These are phyloP conservation scores for Alexandromys fortis DNA, from an alignment of 2,113 vertebrate genomes.

Conservation along the genomic window DNA sequence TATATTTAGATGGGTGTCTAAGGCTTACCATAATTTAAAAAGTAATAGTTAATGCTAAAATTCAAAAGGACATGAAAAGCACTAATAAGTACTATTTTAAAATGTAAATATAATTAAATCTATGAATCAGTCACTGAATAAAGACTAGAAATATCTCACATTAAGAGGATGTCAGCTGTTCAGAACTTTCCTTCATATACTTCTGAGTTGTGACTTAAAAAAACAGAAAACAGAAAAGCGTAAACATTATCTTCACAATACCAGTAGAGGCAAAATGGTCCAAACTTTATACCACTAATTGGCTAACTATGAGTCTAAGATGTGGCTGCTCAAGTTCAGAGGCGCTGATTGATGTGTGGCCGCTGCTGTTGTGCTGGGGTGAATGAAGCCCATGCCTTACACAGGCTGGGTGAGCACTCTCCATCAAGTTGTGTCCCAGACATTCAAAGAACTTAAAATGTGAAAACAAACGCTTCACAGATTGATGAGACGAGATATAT, in stretches of 20 bases:
- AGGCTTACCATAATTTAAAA: slow-evolving; percentile 50
- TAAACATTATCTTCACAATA: slow-evolving; percentile 63
- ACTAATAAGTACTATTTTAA: slow-evolving; percentile 52
- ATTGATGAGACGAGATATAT: neutral
- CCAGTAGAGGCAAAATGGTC: slow-evolving; percentile 42
- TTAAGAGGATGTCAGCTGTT: slow-evolving; percentile 70
- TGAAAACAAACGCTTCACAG: neutral
- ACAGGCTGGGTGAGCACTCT: neutral
- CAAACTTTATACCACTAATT: neutral
- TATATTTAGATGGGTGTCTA: neutral
- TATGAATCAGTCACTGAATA: slow-evolving; percentile 70
- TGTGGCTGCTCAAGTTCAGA: neutral
- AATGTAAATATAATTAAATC: slow-evolving; percentile 54
- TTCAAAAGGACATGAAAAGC: slow-evolving; percentile 24
- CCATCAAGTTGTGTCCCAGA: neutral
- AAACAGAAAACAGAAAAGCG: slow-evolving; percentile 64
- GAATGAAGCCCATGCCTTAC: neutral
- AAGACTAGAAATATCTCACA: slow-evolving; percentile 76
- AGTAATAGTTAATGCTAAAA: slow-evolving; percentile 36
- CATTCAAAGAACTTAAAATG: neutral
- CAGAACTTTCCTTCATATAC: slow-evolving; percentile 75
- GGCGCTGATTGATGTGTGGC: neutral
- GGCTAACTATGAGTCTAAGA: neutral
- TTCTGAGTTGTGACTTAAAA: slow-evolving; percentile 74
- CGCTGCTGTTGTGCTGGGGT: neutral